phyloP scores from a whole-genome alignment of 1,140 invertebrate genomes.

The Hyposmocoma kahamanoa region DNA sequence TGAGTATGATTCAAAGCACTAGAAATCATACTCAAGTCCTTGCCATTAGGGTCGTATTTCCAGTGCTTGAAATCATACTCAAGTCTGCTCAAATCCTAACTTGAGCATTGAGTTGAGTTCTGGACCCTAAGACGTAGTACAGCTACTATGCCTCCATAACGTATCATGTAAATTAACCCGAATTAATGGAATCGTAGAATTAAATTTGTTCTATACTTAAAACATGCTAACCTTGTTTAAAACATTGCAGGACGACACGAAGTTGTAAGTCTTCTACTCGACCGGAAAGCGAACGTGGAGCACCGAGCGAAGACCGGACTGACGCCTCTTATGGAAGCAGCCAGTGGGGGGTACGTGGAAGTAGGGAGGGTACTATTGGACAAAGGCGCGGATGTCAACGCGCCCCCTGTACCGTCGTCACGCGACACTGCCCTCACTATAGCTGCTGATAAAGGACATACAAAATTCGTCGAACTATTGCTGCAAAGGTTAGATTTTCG shows the following conservation, averaged over 20 bases:
- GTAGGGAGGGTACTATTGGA: conserved; percentile 96
- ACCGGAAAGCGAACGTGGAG: conserved; percentile 98
- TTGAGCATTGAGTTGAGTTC: too few relatives aligned
- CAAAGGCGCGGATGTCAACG: conserved; percentile 98
- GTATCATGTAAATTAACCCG: too few relatives aligned
- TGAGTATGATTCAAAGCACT: too few relatives aligned
- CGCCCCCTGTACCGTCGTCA: conserved; percentile 97
- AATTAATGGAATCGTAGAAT: too few relatives aligned
- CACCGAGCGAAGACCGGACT: conserved; percentile 99
- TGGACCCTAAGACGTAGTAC: too few relatives aligned
- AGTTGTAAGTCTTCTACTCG: conserved; percentile 95
- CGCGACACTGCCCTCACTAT: conserved; percentile 99
- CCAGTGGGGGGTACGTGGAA: conserved; percentile 98
- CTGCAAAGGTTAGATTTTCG: conserved; percentile 67
- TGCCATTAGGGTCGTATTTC: too few relatives aligned
- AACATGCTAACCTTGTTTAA: too few relatives aligned
- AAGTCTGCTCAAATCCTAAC: too few relatives aligned
- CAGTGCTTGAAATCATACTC: too few relatives aligned
- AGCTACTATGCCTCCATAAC: too few relatives aligned
- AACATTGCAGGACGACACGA: conserved; percentile 86
- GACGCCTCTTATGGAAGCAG: conserved; percentile 99
- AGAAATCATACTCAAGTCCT: too few relatives aligned
- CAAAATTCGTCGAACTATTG: conserved; percentile 94
- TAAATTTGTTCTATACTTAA: too few relatives aligned
- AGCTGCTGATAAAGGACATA: conserved; percentile 99